Evolutionary conservation across 2,888 invertebrate species (phyloP).

Genomic region (Aromia moschata): DNA sequence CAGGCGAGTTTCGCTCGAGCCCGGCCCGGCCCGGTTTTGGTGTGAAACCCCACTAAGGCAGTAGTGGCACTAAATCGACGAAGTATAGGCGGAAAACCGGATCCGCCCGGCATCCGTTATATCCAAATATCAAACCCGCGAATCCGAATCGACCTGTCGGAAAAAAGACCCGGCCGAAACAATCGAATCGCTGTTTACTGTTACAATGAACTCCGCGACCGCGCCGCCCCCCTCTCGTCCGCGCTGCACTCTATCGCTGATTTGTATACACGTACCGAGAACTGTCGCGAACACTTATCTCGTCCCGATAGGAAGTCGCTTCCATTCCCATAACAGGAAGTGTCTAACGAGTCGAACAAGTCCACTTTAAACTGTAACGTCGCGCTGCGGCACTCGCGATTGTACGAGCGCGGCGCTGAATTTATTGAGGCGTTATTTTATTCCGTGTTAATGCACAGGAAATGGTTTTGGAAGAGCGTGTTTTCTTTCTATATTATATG

Average conservation of each 20-base stretch:
- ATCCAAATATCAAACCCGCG: neutral
- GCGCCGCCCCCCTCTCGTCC: neutral
- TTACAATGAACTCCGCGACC: neutral
- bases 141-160: neutral
- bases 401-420: neutral
- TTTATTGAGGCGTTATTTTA: neutral
- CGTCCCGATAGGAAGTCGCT: slow-evolving; percentile 23
- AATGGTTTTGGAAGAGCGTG: too few relatives aligned
- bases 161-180: neutral
- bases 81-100: too few relatives aligned
- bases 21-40: too few relatives aligned
- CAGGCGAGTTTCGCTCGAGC: too few relatives aligned
- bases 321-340: slow-evolving; percentile 29
- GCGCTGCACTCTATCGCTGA: slow-evolving; percentile 1
- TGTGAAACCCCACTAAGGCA: too few relatives aligned
- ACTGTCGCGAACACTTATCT: slow-evolving; percentile 23
- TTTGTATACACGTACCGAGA: slow-evolving; percentile 9
- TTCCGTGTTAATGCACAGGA: neutral
- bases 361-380: slow-evolving; percentile 19
- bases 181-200: neutral
- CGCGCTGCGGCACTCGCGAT: slow-evolving; percentile 6
- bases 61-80: too few relatives aligned
- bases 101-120: neutral
- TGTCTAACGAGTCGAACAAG: slow-evolving; percentile 28
- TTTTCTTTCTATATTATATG: too few relatives aligned